phyloP scores from a whole-genome alignment of 2,797 vertebrate species.

The Todus mexicanus region DNA sequence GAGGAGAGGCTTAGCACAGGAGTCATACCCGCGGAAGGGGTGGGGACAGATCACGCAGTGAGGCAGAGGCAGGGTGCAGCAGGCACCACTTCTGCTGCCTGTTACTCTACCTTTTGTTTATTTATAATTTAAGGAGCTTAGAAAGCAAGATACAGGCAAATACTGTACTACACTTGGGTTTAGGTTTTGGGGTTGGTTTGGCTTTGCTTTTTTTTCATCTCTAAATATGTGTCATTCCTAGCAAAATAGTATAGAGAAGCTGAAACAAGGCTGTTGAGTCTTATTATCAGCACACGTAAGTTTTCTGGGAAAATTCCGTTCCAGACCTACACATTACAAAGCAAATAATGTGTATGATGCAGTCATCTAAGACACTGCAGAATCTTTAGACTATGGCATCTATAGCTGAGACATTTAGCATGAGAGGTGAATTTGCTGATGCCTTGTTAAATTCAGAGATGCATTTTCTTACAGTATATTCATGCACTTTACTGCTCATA shows the following conservation, averaged over 20 bases:
- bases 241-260: neutral
- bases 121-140: neutral
- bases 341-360: neutral
- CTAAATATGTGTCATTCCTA: neutral
- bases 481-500: neutral
- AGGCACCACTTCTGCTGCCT: neutral
- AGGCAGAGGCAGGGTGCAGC: conserved; percentile 20
- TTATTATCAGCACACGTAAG: neutral
- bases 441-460: neutral
- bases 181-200: no score
- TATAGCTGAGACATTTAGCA: neutral
- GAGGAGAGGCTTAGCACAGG: conserved; percentile 29
- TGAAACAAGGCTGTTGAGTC: neutral
- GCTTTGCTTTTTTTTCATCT: neutral
- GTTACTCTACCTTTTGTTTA: neutral
- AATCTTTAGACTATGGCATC: neutral
- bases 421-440: neutral
- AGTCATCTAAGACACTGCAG: neutral
- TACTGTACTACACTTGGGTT: neutral
- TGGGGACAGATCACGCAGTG: conserved; percentile 16
- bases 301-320: neutral
- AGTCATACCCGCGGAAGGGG: conserved; percentile 21
- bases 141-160: neutral
- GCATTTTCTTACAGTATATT: neutral
- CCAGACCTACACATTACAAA: neutral